Evolutionary conservation across 2,113 vertebrate genomes (phyloP).

Genomic region (Ornithorhynchus anatinus): DNA sequence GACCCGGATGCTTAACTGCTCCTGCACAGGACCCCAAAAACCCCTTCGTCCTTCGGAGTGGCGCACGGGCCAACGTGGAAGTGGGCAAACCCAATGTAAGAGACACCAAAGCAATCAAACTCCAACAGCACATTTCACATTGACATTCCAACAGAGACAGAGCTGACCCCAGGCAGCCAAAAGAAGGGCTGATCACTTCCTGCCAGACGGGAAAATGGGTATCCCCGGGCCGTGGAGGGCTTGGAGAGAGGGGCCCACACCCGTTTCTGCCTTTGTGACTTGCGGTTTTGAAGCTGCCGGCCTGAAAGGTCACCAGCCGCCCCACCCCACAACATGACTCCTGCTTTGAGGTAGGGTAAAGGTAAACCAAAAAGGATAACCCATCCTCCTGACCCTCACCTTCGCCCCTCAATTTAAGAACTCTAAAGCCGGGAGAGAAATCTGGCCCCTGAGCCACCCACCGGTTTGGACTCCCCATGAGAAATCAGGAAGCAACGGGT

Average conservation of each 20-base stretch:
- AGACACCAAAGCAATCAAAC: background rate
- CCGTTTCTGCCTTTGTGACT: too few relatives aligned
- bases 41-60: background rate
- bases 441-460: too few relatives aligned
- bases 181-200: conserved; percentile 30
- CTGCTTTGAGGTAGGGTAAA: background rate
- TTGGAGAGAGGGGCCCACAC: background rate
- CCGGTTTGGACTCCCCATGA: too few relatives aligned
- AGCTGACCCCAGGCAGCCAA: conserved; percentile 60
- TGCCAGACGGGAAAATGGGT: background rate
- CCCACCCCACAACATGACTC: background rate
- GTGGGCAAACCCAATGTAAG: conserved; percentile 13
- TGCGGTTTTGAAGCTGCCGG: too few relatives aligned
- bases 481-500: too few relatives aligned
- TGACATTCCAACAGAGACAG: conserved; percentile 62
- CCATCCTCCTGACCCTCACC: background rate
- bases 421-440: too few relatives aligned
- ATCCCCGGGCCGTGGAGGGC: background rate
- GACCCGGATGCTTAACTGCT: too few relatives aligned
- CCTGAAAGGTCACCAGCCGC: background rate
- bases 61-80: background rate
- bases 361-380: background rate
- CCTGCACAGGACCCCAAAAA: too few relatives aligned
- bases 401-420: too few relatives aligned
- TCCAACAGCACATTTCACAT: conserved; percentile 52